These are phyloP conservation scores for Arizona elegans DNA, from an alignment of 2,113 vertebrate genomes.

Conservation along the genomic window DNA sequence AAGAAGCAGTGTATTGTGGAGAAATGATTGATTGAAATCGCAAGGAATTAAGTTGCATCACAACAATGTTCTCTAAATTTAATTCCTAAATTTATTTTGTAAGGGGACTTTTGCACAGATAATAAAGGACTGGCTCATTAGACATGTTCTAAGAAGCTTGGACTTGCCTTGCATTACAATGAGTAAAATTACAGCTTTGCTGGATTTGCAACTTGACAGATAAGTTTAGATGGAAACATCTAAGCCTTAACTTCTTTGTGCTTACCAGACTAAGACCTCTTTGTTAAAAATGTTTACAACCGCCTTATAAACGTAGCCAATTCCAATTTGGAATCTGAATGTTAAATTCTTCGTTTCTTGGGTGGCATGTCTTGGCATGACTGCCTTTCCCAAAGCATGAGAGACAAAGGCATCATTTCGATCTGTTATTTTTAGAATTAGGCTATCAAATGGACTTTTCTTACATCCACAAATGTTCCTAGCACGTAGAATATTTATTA, in stretches of 20 bases:
- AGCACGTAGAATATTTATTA: neutral
- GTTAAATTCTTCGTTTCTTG: neutral
- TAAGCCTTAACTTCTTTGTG: constrained; percentile 23
- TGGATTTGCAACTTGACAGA: constrained; percentile 51
- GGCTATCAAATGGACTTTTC: neutral
- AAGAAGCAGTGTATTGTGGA: neutral
- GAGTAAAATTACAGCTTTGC: constrained; percentile 41
- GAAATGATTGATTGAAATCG: neutral
- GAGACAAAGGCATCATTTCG: neutral
- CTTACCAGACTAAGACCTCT: constrained; percentile 5
- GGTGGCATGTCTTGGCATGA: neutral
- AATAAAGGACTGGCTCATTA: constrained; percentile 45
- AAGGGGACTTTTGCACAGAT: constrained; percentile 15
- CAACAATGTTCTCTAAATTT: constrained; percentile 21
- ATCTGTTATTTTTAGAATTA: neutral
- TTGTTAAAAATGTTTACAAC: neutral
- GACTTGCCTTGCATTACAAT: constrained; percentile 57
- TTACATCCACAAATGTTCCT: neutral
- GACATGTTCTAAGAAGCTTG: constrained; percentile 50
- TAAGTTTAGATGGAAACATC: neutral
- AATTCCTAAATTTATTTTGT: constrained; percentile 8
- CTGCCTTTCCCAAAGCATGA: neutral
- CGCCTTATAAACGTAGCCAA: neutral
- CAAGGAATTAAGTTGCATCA: neutral
- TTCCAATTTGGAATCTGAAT: constrained; percentile 2